Evolutionary conservation across 1,140 invertebrate genomes (phyloP).

Genomic region (Formica exsecta): DNA sequence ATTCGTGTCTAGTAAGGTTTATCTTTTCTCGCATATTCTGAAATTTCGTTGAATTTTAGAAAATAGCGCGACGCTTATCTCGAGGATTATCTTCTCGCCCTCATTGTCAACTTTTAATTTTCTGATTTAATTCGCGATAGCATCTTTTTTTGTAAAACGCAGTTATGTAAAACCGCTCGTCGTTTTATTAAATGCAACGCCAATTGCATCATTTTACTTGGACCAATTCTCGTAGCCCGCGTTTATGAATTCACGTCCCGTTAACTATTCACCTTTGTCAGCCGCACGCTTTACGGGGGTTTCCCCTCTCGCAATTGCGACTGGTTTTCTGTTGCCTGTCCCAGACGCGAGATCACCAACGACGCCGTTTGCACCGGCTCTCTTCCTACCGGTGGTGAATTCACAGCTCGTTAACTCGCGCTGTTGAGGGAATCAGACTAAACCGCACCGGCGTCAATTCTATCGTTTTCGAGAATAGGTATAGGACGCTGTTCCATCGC

Average conservation of each 20-base stretch:
- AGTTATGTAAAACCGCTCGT: conserved; percentile 9
- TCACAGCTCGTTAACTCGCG: conserved; percentile 62
- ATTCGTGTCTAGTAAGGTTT: not conserved
- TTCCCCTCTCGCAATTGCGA: conserved; percentile 32
- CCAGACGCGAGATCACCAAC: conserved; percentile 42
- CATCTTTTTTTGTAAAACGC: not conserved
- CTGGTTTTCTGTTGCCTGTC: conserved; percentile 48
- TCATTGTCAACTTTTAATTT: not conserved
- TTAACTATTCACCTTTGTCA: conserved; percentile 58
- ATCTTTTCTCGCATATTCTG: not conserved
- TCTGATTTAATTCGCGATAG: not conserved
- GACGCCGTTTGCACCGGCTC: conserved; percentile 41
- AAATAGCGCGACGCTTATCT: not conserved
- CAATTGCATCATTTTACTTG: conserved; percentile 37
- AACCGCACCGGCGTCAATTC: conserved; percentile 53
- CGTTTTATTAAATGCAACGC: not conserved
- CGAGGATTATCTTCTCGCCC: not conserved
- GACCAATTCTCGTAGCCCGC: not conserved
- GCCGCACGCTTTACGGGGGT: conserved; percentile 32
- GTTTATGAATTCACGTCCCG: conserved; percentile 54
- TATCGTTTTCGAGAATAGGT: conserved; percentile 55
- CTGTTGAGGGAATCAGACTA: conserved; percentile 57
- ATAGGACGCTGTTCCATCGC: conserved; percentile 25
- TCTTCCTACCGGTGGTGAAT: conserved; percentile 33
- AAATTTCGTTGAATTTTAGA: not conserved